These are phyloP conservation scores for Nothura maculosa DNA, from an alignment of 2,797 vertebrate genomes.

Conservation along the genomic window DNA sequence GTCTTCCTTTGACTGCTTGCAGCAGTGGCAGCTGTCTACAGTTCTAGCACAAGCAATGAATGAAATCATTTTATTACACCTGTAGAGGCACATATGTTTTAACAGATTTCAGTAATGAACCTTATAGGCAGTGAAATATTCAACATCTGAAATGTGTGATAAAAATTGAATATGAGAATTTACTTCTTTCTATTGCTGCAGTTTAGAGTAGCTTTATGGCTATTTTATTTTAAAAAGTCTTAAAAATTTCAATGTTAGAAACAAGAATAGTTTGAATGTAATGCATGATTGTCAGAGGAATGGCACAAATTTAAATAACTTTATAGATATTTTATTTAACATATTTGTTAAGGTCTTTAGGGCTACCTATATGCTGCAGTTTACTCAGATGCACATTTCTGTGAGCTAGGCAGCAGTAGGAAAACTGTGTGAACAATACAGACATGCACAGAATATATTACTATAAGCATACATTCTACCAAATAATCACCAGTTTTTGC, in stretches of 20 bases:
- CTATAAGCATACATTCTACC: neutral
- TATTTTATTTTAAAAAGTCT: neutral
- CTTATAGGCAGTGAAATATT: neutral
- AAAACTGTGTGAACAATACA: neutral
- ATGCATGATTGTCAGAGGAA: neutral
- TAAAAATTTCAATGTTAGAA: neutral
- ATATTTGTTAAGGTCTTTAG: neutral
- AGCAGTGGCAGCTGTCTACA: neutral
- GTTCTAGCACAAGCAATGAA: neutral
- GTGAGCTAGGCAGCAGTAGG: neutral
- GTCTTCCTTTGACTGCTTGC: neutral
- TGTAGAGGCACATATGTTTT: neutral
- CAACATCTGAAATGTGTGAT: neutral
- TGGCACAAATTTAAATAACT: neutral
- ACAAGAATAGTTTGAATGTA: neutral
- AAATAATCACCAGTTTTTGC: neutral
- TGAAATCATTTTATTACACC: neutral
- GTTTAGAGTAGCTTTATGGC: neutral
- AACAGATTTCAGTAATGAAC: neutral
- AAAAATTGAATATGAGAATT: neutral
- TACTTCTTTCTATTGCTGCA: neutral
- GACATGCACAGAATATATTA: neutral
- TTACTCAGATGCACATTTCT: neutral
- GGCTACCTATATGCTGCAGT: neutral
- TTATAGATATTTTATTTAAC: neutral